Base-by-base conservation (phyloP, 1,140 invertebrate genomes). In the Calephelis virginiensis region DNA sequence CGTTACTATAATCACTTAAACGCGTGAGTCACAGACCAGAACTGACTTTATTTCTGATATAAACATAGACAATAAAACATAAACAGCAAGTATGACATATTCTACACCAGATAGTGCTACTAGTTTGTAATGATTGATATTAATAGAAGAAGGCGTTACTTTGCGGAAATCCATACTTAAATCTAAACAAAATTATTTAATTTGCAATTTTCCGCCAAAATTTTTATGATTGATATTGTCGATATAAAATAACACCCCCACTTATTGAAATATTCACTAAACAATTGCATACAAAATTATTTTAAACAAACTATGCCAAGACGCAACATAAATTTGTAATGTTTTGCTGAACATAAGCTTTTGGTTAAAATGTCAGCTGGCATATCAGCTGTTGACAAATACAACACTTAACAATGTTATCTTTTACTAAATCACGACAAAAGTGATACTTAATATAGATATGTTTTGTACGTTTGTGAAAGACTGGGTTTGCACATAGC, bases 241-340 rank as follows among this genome's bases (percentile, higher is more conserved):
- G 50, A 65, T 46, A 65, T 13, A 65, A 65, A 65, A 65, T 45
- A 68, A 50, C 59, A 45, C 60, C 68, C 68, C 63, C 60, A 66
- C 63, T 69, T 69, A 69, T 65, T 60, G 60, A 63, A 69, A 65
- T 69, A 62, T 65, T 45, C 59, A 69, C 13, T 65, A 61, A 62
- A 53, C 53, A 61, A 61, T 53, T 65, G 61, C 43, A 64, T 28
- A 69, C 60, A 65, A 64, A 67, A 61, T 49, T 67, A 70, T 64
- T 61, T 50, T 64, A 67, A 13, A 70, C 47, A 60, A 64, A 69
- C 63, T 56, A 69, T 56, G 47, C 68, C 68, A 61, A 69, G 63
- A 65, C 61, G 63, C 12, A 11, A 48, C 46, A 63, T 48, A 46
- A 63, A 63, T 63, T 49, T 63, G 28, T 63, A 63, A 48, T 63